Evolutionary conservation across 1,140 invertebrate species (phyloP), one percentile per base, ranked within the genome.

Genomic region (Argopecten irradians): DNA sequence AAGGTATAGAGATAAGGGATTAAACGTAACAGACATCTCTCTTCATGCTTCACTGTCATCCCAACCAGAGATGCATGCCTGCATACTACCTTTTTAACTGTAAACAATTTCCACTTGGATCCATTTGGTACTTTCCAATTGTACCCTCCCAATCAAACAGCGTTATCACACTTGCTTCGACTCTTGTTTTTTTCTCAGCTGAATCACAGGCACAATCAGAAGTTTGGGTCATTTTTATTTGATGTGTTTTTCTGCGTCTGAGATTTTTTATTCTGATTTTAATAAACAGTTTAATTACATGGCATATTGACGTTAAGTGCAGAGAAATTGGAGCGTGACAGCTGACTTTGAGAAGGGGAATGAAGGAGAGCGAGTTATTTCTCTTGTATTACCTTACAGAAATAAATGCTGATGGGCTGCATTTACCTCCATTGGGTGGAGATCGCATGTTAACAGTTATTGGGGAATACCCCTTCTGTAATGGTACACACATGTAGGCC

Each of bases 41-140:
- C 55, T 71, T 71, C 55, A 71, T 71, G 55, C 55, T 71, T 71
- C 55, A 71, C 55, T 16, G 55, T 71, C 55, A 71, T 71, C 28
- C 55, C 55, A 71, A 71, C 55, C 55, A 71, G 22, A 71, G 55
- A 71, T 71, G 55, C 55, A 71, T 71, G 55, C 55, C 55, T 71
- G 22, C 55, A 71, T 71, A 71, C 55, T 71, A 11, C 22, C 55
- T 71, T 71, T 71, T 71, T 71, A 71, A 71, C 55, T 71, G 55
- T 71, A 71, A 71, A 71, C 55, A 71, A 71, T 71, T 71, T 71
- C 28, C 55, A 71, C 55, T 71, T 71, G 55, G 55, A 71, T 71
- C 55, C 16, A 71, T 28, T 71, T n/a, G 55, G 55, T 71, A 71
- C 55, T 71, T 71, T 71, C 55, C 55, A 71, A 71, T 71, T 71